These are phyloP conservation scores for Goniozus legneri DNA, from an alignment of 1,140 invertebrate species.

Conservation along the genomic window DNA sequence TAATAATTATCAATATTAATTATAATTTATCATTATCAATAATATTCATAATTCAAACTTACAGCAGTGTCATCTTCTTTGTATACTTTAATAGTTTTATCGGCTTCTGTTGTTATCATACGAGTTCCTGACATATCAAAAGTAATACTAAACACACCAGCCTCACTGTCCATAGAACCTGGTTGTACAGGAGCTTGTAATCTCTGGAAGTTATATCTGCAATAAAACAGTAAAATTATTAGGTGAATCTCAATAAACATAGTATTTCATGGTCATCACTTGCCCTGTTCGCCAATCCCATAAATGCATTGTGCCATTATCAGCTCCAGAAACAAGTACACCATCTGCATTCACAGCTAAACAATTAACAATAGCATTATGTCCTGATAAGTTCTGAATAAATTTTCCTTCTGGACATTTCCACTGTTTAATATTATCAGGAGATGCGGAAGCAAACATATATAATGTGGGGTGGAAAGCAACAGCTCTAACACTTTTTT, in stretches of 20 bases:
- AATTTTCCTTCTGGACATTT: slow-evolving; percentile 98
- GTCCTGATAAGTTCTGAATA: slow-evolving; percentile 95
- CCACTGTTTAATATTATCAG: slow-evolving; percentile 99
- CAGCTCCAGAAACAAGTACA: slow-evolving; percentile 95
- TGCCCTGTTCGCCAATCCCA: slow-evolving; percentile 98
- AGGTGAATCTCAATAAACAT: background rate
- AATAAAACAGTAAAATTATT: slow-evolving; percentile 6
- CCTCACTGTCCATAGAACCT: slow-evolving; percentile 99
- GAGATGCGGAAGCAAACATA: slow-evolving; percentile 96
- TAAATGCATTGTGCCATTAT: slow-evolving; percentile 97
- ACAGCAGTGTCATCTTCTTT: slow-evolving; percentile 94
- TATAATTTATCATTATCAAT: slow-evolving; percentile 1
- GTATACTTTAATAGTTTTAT: slow-evolving; percentile 99
- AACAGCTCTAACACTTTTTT: slow-evolving; percentile 93
- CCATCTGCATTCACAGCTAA: slow-evolving; percentile 92
- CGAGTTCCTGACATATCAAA: slow-evolving; percentile 93
- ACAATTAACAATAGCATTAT: slow-evolving; percentile 97
- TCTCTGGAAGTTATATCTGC: slow-evolving; percentile 91
- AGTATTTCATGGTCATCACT: too few species aligned
- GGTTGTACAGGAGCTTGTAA: slow-evolving; percentile 91
- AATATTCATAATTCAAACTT: slow-evolving; percentile 36
- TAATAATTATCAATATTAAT: slow-evolving; percentile 6
- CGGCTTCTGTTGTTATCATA: slow-evolving; percentile 95
- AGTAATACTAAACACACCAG: slow-evolving; percentile 92
- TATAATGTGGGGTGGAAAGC: slow-evolving; percentile 89